Percentiles rank a stretch among this genome's conserved stretches.
phyloP scores from a whole-genome alignment of 2,888 invertebrate genomes.

The Pterobdella sp. region DNA sequence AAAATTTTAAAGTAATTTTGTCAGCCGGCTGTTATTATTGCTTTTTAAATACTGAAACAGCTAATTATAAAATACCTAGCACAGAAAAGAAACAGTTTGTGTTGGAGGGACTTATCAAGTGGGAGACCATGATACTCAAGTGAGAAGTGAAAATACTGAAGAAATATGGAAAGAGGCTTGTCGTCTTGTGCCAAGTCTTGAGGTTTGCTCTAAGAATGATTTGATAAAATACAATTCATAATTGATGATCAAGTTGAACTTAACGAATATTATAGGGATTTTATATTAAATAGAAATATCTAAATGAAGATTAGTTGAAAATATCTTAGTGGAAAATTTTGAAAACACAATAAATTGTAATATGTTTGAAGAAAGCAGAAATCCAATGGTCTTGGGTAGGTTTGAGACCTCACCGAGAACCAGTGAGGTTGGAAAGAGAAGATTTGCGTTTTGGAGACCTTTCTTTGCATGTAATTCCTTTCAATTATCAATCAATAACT shows the following conservation, averaged over 20 bases:
- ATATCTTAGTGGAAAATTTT: no score
- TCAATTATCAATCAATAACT: no score
- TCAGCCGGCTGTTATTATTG: no score
- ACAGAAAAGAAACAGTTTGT: constrained; percentile 56
- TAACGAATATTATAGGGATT: no score
- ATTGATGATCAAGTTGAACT: no score
- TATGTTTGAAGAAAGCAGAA: constrained; percentile 34
- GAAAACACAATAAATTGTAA: no score
- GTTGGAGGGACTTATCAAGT: constrained; percentile 78
- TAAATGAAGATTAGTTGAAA: no score
- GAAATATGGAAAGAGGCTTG: constrained; percentile 72
- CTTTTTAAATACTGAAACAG: no score
- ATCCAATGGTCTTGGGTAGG: constrained; percentile 61
- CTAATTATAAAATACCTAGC: background rate
- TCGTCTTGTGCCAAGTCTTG: constrained; percentile 64
- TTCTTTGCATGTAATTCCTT: constrained; percentile 28
- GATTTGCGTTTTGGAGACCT: constrained; percentile 18
- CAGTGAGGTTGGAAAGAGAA: constrained; percentile 50
- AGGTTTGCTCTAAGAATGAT: no score
- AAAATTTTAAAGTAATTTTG: no score
- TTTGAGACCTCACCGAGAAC: constrained; percentile 67
- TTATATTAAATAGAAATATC: no score
- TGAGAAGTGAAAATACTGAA: constrained; percentile 66
- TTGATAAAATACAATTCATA: no score
- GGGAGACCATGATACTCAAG: constrained; percentile 64